Percentiles rank a stretch among this genome's conserved stretches.
phyloP scores from a whole-genome alignment of 1,140 invertebrate genomes.

The Cydia fagiglandana region DNA sequence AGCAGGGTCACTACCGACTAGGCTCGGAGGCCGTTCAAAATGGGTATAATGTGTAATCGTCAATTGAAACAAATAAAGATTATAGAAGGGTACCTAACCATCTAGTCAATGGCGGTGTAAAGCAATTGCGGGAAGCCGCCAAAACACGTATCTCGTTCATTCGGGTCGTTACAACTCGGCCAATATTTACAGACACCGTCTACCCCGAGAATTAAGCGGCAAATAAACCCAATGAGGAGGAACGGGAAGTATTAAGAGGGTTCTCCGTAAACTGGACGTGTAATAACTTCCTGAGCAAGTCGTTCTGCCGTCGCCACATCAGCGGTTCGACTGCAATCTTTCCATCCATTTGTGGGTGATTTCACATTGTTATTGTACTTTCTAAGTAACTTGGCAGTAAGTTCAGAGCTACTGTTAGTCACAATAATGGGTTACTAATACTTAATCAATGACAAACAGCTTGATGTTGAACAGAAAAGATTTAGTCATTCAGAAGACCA shows the following conservation, averaged over 20 bases:
- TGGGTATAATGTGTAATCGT: not conserved
- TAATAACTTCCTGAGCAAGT: slow-evolving; percentile 63
- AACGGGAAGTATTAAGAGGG: slow-evolving; percentile 43
- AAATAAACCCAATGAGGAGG: slow-evolving; percentile 37
- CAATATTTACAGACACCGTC: slow-evolving; percentile 50
- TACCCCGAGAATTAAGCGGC: slow-evolving; percentile 35
- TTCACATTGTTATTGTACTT: slow-evolving; percentile 51
- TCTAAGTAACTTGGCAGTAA: not conserved
- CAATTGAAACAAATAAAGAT: slow-evolving; percentile 1
- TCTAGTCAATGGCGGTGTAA: slow-evolving; percentile 49
- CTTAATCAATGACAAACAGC: not conserved
- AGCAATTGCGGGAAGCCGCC: slow-evolving; percentile 67
- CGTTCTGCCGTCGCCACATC: slow-evolving; percentile 66
- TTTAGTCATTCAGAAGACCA: not conserved
- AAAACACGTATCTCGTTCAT: slow-evolving; percentile 74
- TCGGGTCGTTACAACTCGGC: slow-evolving; percentile 56
- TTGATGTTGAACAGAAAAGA: not conserved
- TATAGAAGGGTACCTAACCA: slow-evolving; percentile 37
- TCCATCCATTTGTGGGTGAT: slow-evolving; percentile 60
- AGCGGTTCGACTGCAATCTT: slow-evolving; percentile 65
- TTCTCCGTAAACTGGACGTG: slow-evolving; percentile 53
- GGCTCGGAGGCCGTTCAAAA: no score
- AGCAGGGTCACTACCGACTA: no score
- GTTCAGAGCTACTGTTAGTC: not conserved
- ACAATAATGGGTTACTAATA: not conserved